Evolutionary conservation across 2,113 vertebrate species (phyloP).

Genomic region (Danio rerio): DNA sequence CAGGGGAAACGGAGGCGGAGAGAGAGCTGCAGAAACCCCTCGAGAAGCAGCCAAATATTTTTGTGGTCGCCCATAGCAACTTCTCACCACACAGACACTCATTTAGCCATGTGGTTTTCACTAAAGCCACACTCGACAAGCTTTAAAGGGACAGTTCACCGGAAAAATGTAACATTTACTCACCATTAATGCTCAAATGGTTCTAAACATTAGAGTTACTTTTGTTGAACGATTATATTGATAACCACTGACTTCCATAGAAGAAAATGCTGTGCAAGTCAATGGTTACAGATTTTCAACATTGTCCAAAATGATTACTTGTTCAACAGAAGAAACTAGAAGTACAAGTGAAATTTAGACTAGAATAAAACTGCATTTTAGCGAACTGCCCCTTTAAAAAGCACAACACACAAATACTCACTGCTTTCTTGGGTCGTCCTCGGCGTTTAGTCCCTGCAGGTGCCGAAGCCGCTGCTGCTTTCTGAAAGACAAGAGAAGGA

Average conservation of each 20-base stretch:
- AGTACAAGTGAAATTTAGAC: too few species aligned
- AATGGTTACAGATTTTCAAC: too few species aligned
- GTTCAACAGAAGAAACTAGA: too few species aligned
- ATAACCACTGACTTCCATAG: too few species aligned
- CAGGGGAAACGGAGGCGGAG: neutral
- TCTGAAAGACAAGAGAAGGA: slow-evolving; percentile 71
- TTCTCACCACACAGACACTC: neutral
- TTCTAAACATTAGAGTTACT: too few species aligned
- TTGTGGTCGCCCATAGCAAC: slow-evolving; percentile 30
- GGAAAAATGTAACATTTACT: too few species aligned
- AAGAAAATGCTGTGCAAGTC: too few species aligned
- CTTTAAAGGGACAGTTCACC: neutral
- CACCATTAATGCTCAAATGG: too few species aligned
- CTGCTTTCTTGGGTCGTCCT: slow-evolving; percentile 95
- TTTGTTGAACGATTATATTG: too few species aligned
- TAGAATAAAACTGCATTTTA: too few species aligned
- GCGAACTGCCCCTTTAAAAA: neutral
- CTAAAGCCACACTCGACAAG: neutral
- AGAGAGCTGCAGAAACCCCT: slow-evolving; percentile 37
- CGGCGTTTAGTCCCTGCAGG: slow-evolving; percentile 87
- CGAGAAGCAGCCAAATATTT: slow-evolving; percentile 53
- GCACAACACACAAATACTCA: slow-evolving; percentile 66
- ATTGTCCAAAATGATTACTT: too few species aligned
- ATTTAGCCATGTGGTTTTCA: neutral
- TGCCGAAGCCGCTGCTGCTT: slow-evolving; percentile 81